phyloP scores from a whole-genome alignment of 1,140 invertebrate genomes.

The Ganaspis sp. region DNA sequence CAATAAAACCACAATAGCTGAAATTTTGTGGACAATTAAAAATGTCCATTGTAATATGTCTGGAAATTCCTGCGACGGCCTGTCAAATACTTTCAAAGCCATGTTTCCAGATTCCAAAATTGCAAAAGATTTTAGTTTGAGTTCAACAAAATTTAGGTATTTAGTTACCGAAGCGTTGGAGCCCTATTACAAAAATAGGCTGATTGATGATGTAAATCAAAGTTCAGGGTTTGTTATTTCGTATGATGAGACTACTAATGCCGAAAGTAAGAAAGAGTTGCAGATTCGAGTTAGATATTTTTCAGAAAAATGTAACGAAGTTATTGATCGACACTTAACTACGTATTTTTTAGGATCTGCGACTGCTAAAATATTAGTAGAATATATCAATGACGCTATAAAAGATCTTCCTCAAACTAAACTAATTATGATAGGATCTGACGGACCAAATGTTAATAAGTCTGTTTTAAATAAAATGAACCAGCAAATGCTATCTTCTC shows the following conservation, averaged over 20 bases:
- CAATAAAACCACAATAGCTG: background rate
- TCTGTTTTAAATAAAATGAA: background rate
- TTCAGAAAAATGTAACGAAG: background rate
- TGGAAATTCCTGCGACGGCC: background rate
- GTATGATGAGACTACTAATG: no score
- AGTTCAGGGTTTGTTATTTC: no score
- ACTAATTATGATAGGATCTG: background rate
- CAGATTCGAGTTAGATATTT: background rate
- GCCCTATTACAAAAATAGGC: background rate
- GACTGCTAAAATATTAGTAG: background rate
- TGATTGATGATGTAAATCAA: background rate
- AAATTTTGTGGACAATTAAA: no score
- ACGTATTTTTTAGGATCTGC: background rate
- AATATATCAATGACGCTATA: background rate
- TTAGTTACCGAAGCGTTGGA: background rate
- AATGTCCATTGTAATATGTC: background rate
- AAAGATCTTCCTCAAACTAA: background rate
- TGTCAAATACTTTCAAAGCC: background rate
- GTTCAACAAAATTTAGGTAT: no score
- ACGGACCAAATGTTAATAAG: background rate
- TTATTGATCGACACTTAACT: background rate
- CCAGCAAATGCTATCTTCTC: background rate
- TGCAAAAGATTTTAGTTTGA: background rate
- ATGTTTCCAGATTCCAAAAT: background rate
- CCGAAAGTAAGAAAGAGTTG: no score